Evolutionary conservation across 1,140 invertebrate species (phyloP).

Genomic region (Zaprionus tsacasi): DNA sequence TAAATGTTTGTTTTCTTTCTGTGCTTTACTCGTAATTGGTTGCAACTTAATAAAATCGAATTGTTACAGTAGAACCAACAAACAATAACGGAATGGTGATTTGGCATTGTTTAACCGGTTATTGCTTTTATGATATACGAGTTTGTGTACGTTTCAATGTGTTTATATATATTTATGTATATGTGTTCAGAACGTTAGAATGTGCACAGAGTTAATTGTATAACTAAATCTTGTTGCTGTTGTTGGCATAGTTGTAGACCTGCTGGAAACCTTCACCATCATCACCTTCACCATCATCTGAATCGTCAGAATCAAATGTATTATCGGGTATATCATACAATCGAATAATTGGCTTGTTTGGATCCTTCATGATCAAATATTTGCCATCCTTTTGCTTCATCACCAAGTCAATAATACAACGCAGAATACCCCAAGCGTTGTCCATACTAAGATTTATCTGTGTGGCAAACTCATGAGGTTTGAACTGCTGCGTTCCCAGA

Average conservation of each 20-base stretch:
- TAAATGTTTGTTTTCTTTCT: conserved; percentile 34
- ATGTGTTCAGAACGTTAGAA: conserved; percentile 29
- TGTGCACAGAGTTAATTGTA: conserved; percentile 30
- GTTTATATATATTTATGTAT: conserved; percentile 16
- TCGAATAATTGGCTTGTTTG: conserved; percentile 98
- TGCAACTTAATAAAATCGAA: conserved; percentile 57
- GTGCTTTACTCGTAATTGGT: conserved; percentile 61
- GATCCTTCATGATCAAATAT: conserved; percentile 99
- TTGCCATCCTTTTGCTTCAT: conserved; percentile 99
- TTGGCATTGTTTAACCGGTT: conserved; percentile 68
- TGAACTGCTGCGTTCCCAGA: conserved; percentile 99
- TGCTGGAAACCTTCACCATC: conserved; percentile 86
- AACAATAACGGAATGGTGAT: conserved; percentile 30
- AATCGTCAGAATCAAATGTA: conserved; percentile 98
- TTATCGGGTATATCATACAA: conserved; percentile 99
- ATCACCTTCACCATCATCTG: conserved; percentile 92
- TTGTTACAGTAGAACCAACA: conserved; percentile 45
- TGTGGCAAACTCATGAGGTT: conserved; percentile 98
- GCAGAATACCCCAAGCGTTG: conserved; percentile 99
- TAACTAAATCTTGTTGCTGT: conserved; percentile 70
- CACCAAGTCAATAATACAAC: conserved; percentile 98
- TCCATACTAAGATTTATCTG: conserved; percentile 99
- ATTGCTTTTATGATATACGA: conserved; percentile 37
- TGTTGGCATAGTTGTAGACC: conserved; percentile 78
- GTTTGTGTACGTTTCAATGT: conserved; percentile 7